Evolutionary conservation across 30 jellyfish, hydroid and myxozoan species (phyloP).

Genomic region (Pelagia noctiluca): DNA sequence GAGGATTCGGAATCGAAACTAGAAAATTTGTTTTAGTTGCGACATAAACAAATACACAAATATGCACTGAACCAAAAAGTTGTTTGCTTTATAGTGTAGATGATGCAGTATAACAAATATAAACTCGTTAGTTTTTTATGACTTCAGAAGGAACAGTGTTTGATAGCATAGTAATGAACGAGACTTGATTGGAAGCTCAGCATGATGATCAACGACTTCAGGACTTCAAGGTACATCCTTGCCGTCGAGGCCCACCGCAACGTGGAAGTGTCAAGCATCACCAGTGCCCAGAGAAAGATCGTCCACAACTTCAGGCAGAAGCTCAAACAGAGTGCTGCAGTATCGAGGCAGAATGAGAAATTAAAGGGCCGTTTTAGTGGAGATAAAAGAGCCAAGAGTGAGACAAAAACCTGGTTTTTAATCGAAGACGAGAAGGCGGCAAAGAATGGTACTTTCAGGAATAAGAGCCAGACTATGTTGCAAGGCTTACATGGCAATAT

Average conservation of each 20-base stretch:
- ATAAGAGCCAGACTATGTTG: neutral
- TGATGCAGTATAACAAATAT: neutral
- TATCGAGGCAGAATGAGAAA: neutral
- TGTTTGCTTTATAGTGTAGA: neutral
- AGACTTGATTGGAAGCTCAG: slow-evolving; percentile 26
- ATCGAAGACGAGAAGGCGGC: neutral
- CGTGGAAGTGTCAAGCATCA: slow-evolving; percentile 20
- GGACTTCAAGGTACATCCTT: slow-evolving; percentile 18
- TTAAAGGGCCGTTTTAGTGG: no score
- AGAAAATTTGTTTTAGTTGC: no score
- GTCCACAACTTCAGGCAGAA: slow-evolving; percentile 41
- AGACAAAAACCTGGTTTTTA: neutral
- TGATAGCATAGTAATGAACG: no score
- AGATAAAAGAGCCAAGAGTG: no score
- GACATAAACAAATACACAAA: neutral
- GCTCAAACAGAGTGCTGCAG: slow-evolving; percentile 30
- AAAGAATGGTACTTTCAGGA: neutral
- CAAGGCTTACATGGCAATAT: neutral
- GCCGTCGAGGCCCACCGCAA: slow-evolving; percentile 57
- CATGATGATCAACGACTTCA: slow-evolving; percentile 11
- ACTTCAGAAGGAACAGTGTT: neutral
- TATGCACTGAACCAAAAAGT: neutral
- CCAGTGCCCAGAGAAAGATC: slow-evolving; percentile 47
- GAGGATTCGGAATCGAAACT: neutral
- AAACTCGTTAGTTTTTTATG: neutral